Evolutionary conservation across 2,797 vertebrate species (phyloP).

Genomic region (Enteromius mattozi): DNA sequence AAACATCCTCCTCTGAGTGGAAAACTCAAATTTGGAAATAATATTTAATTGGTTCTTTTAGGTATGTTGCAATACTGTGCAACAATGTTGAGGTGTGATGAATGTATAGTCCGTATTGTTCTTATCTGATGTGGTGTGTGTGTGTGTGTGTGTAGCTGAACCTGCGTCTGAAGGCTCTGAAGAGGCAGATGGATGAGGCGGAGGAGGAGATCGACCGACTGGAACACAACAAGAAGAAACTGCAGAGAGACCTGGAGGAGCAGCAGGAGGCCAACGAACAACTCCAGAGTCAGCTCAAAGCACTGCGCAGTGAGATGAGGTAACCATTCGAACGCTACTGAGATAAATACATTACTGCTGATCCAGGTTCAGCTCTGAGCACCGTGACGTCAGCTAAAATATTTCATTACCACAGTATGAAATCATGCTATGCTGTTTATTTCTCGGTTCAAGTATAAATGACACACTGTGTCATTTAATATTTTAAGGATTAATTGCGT

Average conservation of each 20-base stretch:
- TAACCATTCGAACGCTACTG: constrained; percentile 57
- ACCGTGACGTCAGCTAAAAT: not conserved
- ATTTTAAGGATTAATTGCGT: not conserved
- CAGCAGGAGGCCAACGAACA: constrained; percentile 92
- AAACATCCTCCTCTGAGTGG: not conserved
- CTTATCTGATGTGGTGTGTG: not conserved
- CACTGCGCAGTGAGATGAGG: constrained; percentile 88
- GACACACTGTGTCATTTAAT: not conserved
- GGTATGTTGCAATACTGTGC: not conserved
- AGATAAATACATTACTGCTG: not conserved
- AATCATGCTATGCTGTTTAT: not conserved
- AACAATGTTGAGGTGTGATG: not conserved
- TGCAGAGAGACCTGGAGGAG: constrained; percentile 95
- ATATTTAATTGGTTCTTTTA: not conserved
- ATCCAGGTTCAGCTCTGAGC: constrained; percentile 4
- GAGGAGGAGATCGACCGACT: constrained; percentile 97
- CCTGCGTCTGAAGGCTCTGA: constrained; percentile 94
- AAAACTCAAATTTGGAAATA: not conserved
- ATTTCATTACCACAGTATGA: not conserved
- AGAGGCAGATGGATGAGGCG: constrained; percentile 93
- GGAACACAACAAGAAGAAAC: constrained; percentile 93
- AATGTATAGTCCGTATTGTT: not conserved
- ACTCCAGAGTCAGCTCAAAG: constrained; percentile 89
- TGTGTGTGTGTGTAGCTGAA: constrained; percentile 81
- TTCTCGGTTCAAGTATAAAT: not conserved